A percentile compares a stretch with the other conserved stretches of the same genome.
Conservation (phyloP, 2,797 vertebrate genomes). For the Helostoma temminkii region DNA sequence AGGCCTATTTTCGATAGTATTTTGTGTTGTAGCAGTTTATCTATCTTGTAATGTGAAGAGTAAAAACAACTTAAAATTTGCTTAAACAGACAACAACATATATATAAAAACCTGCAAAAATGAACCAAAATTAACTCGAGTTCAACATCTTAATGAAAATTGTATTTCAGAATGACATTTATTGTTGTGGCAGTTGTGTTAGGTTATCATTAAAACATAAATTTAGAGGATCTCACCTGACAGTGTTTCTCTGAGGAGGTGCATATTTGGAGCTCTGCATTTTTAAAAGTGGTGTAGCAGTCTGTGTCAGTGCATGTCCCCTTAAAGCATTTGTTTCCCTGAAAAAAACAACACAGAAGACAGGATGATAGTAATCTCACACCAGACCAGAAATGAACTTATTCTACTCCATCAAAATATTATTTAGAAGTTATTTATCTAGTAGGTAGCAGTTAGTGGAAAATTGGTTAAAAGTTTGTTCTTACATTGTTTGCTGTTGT, state of each 20-base stretch:
- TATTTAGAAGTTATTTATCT: not conserved
- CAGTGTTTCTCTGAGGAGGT: slow-evolving; percentile 78
- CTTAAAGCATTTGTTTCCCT: slow-evolving; percentile 84
- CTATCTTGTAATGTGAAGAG: too few relatives aligned
- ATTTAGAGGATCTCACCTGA: slow-evolving; percentile 77
- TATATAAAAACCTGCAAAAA: too few relatives aligned
- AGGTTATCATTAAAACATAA: not conserved
- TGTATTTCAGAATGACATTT: not conserved
- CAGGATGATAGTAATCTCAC: not conserved
- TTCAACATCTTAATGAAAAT: too few relatives aligned
- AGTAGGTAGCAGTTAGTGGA: too few relatives aligned
- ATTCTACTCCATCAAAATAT: not conserved
- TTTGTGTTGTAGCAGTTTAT: too few relatives aligned
- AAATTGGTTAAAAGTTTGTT: not conserved
- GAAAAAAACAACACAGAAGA: slow-evolving; percentile 10
- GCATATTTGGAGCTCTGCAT: not conserved
- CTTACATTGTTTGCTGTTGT: slow-evolving; percentile 77
- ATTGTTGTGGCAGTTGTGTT: not conserved
- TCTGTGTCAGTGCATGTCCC: slow-evolving; percentile 72
- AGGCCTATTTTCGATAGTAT: too few relatives aligned
- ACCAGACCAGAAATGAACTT: not conserved
- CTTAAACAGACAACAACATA: too few relatives aligned
- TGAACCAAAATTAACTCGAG: too few relatives aligned
- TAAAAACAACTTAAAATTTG: too few relatives aligned
- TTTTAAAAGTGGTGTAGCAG: slow-evolving; percentile 81